These are phyloP conservation scores for Ptychodera flava DNA, from an alignment of 35 echinoderm and acorn worm genomes.

Conservation along the genomic window DNA sequence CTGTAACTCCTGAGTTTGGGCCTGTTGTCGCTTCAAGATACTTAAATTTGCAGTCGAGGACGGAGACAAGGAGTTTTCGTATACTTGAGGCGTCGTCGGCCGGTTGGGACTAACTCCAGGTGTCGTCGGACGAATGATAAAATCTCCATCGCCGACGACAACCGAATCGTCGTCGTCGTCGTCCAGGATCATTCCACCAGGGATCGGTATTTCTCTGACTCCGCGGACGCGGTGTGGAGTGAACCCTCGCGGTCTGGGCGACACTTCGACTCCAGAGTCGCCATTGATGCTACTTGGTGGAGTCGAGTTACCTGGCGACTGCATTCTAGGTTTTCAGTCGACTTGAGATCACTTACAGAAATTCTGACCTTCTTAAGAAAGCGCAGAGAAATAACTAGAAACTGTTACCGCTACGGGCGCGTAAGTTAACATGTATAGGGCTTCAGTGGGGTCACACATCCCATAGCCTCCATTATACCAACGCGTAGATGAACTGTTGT, in stretches of 20 bases:
- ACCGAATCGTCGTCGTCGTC: not conserved
- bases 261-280: too few species aligned
- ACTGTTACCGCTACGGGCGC: not conserved
- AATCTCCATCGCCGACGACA: not conserved
- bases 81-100: not conserved
- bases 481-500: too few species aligned
- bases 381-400: not conserved
- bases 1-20: not conserved
- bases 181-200: not conserved
- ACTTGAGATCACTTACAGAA: not conserved
- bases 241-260: too few species aligned
- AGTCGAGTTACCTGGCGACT: not conserved
- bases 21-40: not conserved
- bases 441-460: not conserved
- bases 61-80: not conserved
- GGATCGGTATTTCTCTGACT: not conserved
- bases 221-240: too few species aligned
- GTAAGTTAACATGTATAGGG: not conserved
- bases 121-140: not conserved
- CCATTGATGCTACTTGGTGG: not conserved
- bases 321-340: not conserved
- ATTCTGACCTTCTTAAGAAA: too few species aligned
- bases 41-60: not conserved
- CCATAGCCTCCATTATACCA: not conserved
- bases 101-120: not conserved